Evolutionary conservation across 2,888 invertebrate species (phyloP).

Genomic region (Epistrophella euchroma): DNA sequence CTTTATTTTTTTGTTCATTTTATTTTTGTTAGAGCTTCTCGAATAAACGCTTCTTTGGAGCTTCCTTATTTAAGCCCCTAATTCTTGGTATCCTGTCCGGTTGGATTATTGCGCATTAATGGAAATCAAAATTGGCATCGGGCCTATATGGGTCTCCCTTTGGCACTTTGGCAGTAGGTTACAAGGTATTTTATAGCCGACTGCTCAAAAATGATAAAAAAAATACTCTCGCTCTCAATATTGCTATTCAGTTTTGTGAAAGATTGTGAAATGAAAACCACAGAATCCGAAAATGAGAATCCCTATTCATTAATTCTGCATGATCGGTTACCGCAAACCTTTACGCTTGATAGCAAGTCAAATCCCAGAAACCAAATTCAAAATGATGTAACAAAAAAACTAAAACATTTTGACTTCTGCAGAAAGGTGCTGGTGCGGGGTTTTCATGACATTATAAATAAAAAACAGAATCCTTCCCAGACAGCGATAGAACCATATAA

Average conservation of each 20-base stretch:
- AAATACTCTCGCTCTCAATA: slow-evolving; percentile 10
- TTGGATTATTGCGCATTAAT: slow-evolving; percentile 61
- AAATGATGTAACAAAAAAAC: slow-evolving; percentile 57
- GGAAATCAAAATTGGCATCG: slow-evolving; percentile 66
- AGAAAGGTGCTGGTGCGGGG: slow-evolving; percentile 49
- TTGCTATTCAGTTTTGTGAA: slow-evolving; percentile 6
- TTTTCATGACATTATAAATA: background rate
- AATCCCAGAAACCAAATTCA: slow-evolving; percentile 58
- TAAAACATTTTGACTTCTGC: slow-evolving; percentile 68
- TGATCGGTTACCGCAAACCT: slow-evolving; percentile 71
- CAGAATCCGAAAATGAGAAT: slow-evolving; percentile 58
- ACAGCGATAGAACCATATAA: slow-evolving; percentile 47
- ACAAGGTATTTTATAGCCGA: background rate
- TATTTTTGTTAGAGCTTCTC: slow-evolving; percentile 4
- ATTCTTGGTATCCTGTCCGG: slow-evolving; percentile 63
- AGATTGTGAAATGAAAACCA: slow-evolving; percentile 57
- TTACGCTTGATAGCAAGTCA: slow-evolving; percentile 62
- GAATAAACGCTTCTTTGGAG: slow-evolving; percentile 19
- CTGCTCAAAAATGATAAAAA: background rate
- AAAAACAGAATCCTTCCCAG: slow-evolving; percentile 38
- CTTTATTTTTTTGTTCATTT: background rate
- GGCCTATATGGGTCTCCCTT: slow-evolving; percentile 21
- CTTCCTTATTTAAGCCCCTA: slow-evolving; percentile 47
- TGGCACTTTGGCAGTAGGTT: background rate
- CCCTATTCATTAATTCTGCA: slow-evolving; percentile 68